phyloP scores from a whole-genome alignment of 2,888 invertebrate species.

The Ormia ochracea region DNA sequence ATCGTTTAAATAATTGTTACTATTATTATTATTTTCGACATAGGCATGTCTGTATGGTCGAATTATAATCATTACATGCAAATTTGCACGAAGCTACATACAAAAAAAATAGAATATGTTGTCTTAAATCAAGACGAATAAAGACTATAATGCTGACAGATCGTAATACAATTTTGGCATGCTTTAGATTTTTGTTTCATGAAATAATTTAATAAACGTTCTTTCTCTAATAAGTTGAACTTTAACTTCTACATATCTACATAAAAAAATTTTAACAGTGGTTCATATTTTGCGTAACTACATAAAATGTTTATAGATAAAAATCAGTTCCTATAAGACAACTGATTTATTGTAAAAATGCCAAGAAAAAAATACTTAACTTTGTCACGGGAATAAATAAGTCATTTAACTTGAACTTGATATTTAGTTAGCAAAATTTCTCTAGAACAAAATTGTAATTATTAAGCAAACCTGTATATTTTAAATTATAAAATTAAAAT shows the following conservation, averaged over 20 bases:
- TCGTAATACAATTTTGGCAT: background rate
- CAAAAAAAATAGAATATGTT: background rate
- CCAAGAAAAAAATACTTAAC: background rate
- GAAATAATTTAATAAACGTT: background rate
- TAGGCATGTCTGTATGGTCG: background rate
- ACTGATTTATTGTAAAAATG: background rate
- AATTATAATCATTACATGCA: background rate
- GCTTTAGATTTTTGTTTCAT: background rate
- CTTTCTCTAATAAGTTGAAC: background rate
- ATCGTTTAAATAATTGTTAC: slow-evolving; percentile 38
- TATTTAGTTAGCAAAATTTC: slow-evolving; percentile 47
- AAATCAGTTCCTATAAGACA: background rate
- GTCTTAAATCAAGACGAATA: background rate
- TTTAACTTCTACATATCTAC: slow-evolving; percentile 2
- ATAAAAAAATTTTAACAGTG: background rate
- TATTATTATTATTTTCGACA: slow-evolving; percentile 12
- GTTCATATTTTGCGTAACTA: background rate
- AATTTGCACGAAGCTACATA: background rate
- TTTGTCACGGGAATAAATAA: slow-evolving; percentile 6
- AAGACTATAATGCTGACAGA: background rate
- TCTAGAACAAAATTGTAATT: slow-evolving; percentile 48
- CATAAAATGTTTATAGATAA: background rate
- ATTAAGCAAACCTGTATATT: slow-evolving; percentile 43
- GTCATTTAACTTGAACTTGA: slow-evolving; percentile 33
- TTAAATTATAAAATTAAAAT: slow-evolving; percentile 18